These are phyloP conservation scores for Trinorchestia longiramus DNA, from an alignment of 1,140 invertebrate species.

Conservation along the genomic window DNA sequence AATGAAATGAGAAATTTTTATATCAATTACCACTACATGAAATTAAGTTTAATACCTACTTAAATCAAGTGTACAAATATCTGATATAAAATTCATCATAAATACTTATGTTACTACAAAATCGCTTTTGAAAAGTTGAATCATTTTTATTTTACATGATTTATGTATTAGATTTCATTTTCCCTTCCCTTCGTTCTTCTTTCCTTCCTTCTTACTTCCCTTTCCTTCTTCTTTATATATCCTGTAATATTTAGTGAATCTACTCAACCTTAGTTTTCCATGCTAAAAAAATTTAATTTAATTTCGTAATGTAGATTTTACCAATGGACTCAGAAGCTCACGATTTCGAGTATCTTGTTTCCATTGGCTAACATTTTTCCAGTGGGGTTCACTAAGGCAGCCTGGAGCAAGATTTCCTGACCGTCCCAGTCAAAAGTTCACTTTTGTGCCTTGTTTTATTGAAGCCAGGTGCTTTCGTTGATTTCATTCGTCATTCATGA, in stretches of 20 bases:
- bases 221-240: not conserved
- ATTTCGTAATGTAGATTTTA: not conserved
- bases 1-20: too few species aligned
- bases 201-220: too few species aligned
- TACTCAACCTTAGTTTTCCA: not conserved
- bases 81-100: too few species aligned
- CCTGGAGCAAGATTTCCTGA: not conserved
- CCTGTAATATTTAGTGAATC: not conserved
- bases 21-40: too few species aligned
- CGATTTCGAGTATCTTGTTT: not conserved
- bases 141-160: too few species aligned
- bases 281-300: not conserved
- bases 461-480: not conserved
- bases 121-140: too few species aligned
- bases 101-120: too few species aligned
- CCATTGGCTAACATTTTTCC: not conserved
- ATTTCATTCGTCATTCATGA: constrained; percentile 25
- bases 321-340: not conserved
- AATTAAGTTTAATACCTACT: too few species aligned
- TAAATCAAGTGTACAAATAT: too few species aligned
- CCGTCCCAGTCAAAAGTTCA: not conserved
- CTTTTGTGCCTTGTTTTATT: not conserved
- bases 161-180: not conserved
- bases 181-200: not conserved
- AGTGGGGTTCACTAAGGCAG: not conserved